phyloP scores from a whole-genome alignment of 2,113 vertebrate species.

The Crotalus tigris region DNA sequence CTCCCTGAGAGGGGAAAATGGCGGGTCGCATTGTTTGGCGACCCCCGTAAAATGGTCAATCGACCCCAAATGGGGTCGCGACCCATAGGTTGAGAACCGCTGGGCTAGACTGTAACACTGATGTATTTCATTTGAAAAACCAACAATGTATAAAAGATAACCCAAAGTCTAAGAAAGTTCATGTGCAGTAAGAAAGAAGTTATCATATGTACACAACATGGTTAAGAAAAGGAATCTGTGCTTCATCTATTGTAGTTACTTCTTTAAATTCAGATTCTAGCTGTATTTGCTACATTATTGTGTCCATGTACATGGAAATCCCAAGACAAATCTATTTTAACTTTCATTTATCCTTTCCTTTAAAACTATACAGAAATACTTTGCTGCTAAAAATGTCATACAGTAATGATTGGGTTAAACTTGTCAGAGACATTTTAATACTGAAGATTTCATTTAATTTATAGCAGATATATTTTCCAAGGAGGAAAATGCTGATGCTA shows the following conservation, averaged over 20 bases:
- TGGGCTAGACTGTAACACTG: background rate
- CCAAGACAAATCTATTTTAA: conserved; percentile 36
- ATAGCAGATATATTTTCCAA: conserved; percentile 71
- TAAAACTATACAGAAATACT: background rate
- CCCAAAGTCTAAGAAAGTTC: background rate
- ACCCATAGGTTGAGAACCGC: no score
- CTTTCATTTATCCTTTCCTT: conserved; percentile 55
- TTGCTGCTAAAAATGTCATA: conserved; percentile 25
- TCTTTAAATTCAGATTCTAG: background rate
- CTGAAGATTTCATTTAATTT: conserved; percentile 68
- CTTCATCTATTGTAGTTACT: background rate
- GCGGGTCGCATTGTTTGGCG: no score
- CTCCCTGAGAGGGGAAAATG: no score
- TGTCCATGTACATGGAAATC: background rate
- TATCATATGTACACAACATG: background rate
- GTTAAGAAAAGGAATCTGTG: fast-evolving
- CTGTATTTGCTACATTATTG: conserved; percentile 9
- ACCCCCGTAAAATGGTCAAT: no score
- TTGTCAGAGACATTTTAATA: conserved; percentile 66
- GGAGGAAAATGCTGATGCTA: conserved; percentile 73
- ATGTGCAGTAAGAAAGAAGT: background rate
- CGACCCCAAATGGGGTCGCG: no score
- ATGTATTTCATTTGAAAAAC: background rate
- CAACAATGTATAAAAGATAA: background rate
- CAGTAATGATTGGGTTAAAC: conserved; percentile 59